A percentile compares a stretch with the other conserved stretches of the same genome.
Evolutionary conservation across 2,113 vertebrate genomes (phyloP).

Genomic region (Xiphophorus hellerii): DNA sequence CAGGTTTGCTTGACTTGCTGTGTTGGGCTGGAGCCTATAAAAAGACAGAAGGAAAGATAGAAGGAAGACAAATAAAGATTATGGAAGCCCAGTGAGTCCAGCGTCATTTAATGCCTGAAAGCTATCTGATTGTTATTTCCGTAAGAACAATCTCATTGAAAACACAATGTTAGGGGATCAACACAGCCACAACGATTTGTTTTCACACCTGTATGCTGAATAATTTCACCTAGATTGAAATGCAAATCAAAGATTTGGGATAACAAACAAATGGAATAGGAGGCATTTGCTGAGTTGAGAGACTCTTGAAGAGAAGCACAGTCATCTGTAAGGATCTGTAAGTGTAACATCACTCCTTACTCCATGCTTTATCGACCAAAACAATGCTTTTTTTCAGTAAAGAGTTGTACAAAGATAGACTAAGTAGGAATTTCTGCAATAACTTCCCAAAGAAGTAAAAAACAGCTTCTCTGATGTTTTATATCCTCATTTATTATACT

Average conservation of each 20-base stretch:
- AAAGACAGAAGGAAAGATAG: not conserved
- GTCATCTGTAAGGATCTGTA: not conserved
- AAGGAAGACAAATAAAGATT: not conserved
- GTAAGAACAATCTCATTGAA: conserved; percentile 46
- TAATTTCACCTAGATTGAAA: conserved; percentile 46
- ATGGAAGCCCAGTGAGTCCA: conserved; percentile 11
- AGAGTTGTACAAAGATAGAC: not conserved
- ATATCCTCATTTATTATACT: not conserved
- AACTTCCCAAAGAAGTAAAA: conserved; percentile 1
- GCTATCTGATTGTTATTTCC: conserved; percentile 40
- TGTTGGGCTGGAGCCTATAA: conserved; percentile 88
- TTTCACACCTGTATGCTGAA: conserved; percentile 47
- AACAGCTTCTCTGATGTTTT: not conserved
- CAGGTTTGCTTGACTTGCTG: conserved; percentile 99
- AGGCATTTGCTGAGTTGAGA: conserved; percentile 30
- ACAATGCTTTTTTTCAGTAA: not conserved
- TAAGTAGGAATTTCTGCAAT: not conserved
- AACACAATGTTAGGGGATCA: conserved; percentile 32
- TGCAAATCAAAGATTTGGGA: conserved; percentile 47
- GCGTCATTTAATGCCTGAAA: conserved; percentile 40
- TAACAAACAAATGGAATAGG: conserved; percentile 33
- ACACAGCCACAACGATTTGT: conserved; percentile 14
- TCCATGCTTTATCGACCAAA: not conserved
- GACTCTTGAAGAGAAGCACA: not conserved
- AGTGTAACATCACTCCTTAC: too few relatives aligned